Evolutionary conservation across 2,888 invertebrate species (phyloP).

Genomic region (Drosophila nr. fundita): DNA sequence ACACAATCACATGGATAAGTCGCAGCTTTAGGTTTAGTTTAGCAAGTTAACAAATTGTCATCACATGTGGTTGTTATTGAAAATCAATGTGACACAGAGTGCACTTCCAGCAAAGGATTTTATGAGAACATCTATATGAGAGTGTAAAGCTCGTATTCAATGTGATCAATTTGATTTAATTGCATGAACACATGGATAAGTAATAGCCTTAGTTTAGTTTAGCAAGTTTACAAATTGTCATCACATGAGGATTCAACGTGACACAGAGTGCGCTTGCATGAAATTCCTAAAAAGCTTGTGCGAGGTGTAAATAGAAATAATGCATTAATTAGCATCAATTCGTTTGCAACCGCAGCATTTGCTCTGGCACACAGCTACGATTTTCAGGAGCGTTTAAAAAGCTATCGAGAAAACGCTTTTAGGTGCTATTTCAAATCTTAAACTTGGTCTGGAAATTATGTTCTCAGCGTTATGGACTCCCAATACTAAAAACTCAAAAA

Average conservation of each 20-base stretch:
- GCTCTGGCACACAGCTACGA: constrained; percentile 61
- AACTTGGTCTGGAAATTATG: constrained; percentile 12
- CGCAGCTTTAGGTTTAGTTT: constrained; percentile 51
- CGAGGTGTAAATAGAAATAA: constrained; percentile 45
- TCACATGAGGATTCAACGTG: constrained; percentile 61
- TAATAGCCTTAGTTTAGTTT: constrained; percentile 46
- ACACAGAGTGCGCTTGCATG: constrained; percentile 73
- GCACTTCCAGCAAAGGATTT: constrained; percentile 51
- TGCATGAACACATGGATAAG: constrained; percentile 60
- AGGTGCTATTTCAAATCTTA: constrained; percentile 39
- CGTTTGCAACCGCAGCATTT: constrained; percentile 45
- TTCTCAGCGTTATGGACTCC: constrained; percentile 48
- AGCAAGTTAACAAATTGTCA: constrained; percentile 73
- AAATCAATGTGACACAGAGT: constrained; percentile 64
- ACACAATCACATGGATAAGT: constrained; percentile 66
- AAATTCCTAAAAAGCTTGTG: constrained; percentile 21
- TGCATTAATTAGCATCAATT: constrained; percentile 21
- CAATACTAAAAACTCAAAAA: constrained; percentile 6
- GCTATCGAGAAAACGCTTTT: constrained; percentile 65
- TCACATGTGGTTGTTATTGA: constrained; percentile 48
- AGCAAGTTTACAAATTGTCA: constrained; percentile 68
- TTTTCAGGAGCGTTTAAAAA: constrained; percentile 62
- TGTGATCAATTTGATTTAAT: constrained; percentile 32
- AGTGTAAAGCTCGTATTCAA: constrained; percentile 56
- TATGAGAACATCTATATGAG: background rate